Conservation (phyloP, 2,888 invertebrate genomes). For the Ferrisia virgata region DNA sequence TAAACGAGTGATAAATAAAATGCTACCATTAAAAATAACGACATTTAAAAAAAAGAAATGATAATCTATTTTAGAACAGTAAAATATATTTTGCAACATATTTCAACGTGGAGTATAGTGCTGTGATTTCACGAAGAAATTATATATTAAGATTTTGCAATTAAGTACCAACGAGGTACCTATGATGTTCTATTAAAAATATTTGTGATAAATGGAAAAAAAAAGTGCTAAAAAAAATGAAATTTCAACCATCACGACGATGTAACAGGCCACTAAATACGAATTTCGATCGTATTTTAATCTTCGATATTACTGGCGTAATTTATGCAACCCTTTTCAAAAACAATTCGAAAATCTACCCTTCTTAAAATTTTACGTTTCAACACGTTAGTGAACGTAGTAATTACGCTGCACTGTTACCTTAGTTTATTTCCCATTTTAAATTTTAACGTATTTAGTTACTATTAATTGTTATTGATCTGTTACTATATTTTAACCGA, state of each 20-base stretch:
- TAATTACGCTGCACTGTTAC: constrained; percentile 20
- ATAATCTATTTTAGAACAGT: background rate
- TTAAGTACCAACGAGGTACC: background rate
- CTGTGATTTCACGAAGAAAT: background rate
- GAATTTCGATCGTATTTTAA: background rate
- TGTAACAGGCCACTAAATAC: background rate
- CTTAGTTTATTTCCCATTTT: constrained; percentile 5
- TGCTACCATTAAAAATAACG: background rate
- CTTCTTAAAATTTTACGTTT: background rate
- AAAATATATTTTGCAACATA: background rate
- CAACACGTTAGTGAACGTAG: constrained; percentile 32
- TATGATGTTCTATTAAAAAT: background rate
- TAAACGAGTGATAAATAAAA: background rate
- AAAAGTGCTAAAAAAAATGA: background rate
- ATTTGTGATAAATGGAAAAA: background rate
- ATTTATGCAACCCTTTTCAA: background rate
- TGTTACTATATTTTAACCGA: constrained; percentile 29
- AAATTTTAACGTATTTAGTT: constrained; percentile 29
- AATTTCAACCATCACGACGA: background rate
- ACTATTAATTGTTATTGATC: constrained; percentile 36
- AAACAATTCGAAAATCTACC: background rate
- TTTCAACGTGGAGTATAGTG: background rate
- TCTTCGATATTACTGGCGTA: background rate
- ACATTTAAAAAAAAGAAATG: background rate
- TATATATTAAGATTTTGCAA: background rate